Evolutionary conservation across 1,140 invertebrate species (phyloP), one percentile per base, ranked within the genome.

Genomic region (Apis cerana): DNA sequence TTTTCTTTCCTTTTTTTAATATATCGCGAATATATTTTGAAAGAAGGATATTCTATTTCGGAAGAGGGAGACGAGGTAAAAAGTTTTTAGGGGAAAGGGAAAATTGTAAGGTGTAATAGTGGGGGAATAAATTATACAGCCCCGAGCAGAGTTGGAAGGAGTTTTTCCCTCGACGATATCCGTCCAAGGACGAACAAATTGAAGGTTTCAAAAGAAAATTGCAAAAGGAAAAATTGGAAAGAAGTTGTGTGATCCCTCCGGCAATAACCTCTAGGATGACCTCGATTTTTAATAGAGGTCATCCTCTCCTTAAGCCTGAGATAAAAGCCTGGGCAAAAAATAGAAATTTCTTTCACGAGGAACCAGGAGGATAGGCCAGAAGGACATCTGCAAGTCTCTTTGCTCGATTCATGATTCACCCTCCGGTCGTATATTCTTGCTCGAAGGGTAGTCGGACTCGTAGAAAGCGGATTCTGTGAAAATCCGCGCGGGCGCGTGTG

Each of bases 231-330:
- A n/a, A 13, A n/a, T 11, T 2, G 43, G 21, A 17, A 21, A 43
- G 19, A 11, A 52, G n/a, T 1, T 15, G 12, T 13, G 8, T 19
- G 13, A 48, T 33, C 23, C 64, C 33, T 19, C 33, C 33, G 33
- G 33, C 33, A 43, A 10, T 19, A 68, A 62, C 62, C 54, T 33
- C 17, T 12, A 56, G 19, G 59, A 65, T 80, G 69, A 59, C 78
- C 78, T 9, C 58, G 48, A 74, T 74, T 80, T 74, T 54, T 80
- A 27, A 64, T 64, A 80, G 21, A 27, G 50, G 48, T 56, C 69
- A 17, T 8, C 56, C 52, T 3, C 12, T 9, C n/a, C 19, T 67
- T 21, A 33, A 15, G 10, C 1, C 2, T 2, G 21, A 21, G 54
- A 50, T 64, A 23, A 61, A 76, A 23, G 50, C 13, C 19, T 43